Evolutionary conservation across 2,797 vertebrate species (phyloP), one percentile per base, ranked within the genome.

Genomic region (Macropus fuliginosus): DNA sequence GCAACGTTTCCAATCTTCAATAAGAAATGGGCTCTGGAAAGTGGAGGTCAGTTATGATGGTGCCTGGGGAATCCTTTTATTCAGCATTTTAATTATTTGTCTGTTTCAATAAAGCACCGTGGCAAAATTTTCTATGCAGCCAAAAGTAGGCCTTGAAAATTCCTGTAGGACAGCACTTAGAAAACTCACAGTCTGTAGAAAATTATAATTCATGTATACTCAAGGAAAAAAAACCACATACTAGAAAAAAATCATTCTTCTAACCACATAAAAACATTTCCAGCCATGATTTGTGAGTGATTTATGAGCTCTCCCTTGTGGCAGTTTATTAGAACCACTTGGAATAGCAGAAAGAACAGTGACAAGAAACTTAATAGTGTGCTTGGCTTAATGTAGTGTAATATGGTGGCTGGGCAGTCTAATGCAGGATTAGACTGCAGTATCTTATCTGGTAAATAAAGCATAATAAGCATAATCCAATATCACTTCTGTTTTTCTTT

Each of bases 291-390:
- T 98, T 94, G 56, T 93, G 54, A 97, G 87, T 96, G 97, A 97
- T 98, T 98, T 97, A 95, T 96, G 97, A 96, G 94, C 94, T 97
- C 95, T 94, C 81, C 90, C 94, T 95, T 92, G 93, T 97, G 97
- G 56, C 57, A 97, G 0, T 96, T 94, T 94, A 93, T 98, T 97
- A 96, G 96, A 97, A 97, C 34, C 95, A 90, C 89, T 98, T 98
- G 93, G 94, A 97, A 96, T 29, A 97, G 94, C 92, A 97, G 95
- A 81, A 97, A 94, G 54, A 1, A 90, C 95, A 96, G 95, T 91
- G 90, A 95, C 66, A 92, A 98, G 96, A 96, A 97, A 66, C 54
- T 91, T 90, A 97, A 94, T 92, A 62, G 87, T 93, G 34, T 90
- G n/a, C 91, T 95, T 50, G 50, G 16, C 31, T 3, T 96, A 95